phyloP scores from a whole-genome alignment of 2,113 vertebrate species.

The Rallus limicola region DNA sequence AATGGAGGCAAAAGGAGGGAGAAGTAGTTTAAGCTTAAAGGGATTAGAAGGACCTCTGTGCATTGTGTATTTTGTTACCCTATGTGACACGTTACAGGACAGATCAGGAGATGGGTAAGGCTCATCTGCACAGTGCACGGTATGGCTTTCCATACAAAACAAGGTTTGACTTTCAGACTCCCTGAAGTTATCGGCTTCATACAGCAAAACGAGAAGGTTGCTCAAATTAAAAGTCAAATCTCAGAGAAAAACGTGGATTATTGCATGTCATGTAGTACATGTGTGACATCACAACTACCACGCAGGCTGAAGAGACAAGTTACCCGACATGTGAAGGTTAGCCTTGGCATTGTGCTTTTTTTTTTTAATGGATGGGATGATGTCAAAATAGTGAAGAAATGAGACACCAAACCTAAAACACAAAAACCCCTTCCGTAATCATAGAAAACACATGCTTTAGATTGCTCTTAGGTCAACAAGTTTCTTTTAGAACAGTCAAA shows the following conservation, averaged over 20 bases:
- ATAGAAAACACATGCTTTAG: background rate
- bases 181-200: background rate
- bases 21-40: background rate
- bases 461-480: background rate
- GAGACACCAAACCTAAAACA: background rate
- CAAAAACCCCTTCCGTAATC: background rate
- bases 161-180: background rate
- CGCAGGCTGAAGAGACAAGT: background rate
- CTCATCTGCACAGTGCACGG: background rate
- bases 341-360: background rate
- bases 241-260: background rate
- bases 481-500: background rate
- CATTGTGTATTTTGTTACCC: background rate
- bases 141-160: background rate
- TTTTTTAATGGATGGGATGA: background rate
- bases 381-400: background rate
- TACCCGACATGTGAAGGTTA: background rate
- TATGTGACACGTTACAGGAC: background rate
- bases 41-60: background rate
- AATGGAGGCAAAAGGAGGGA: background rate
- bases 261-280: rapidly evolving
- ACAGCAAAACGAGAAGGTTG: background rate
- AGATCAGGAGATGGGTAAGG: background rate
- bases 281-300: background rate
- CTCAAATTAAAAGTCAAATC: background rate